Evolutionary conservation across 1,140 invertebrate genomes (phyloP), one percentile per base, ranked within the genome.

Genomic region (Drosophila ananassae): DNA sequence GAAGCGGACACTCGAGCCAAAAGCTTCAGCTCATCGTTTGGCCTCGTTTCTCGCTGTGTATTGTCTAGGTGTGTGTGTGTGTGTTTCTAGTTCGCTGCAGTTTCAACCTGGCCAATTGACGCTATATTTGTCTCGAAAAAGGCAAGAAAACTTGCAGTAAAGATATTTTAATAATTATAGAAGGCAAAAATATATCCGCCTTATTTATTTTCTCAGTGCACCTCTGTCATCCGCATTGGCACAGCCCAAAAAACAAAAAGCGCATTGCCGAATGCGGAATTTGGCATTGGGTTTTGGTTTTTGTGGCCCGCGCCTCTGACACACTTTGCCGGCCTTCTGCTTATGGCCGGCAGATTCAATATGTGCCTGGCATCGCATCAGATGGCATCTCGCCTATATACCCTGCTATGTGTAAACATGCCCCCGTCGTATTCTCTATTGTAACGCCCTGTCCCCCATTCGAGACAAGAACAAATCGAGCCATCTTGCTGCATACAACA

Each of bases 1-100:
- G 72, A 62, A 60, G 54, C 66, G 60, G 66, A 79, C 81, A 80
- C 68, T 80, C 67, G 73, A 81, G 82, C 77, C 81, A 84, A 80
- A 68, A 87, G 81, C 68, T 75, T 47, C 17, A 63, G 63, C 56
- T 71, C 77, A 81, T 66, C 66, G 55, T 76, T 82, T 82, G 78
- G 56, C 71, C 83, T 89, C 71, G 74, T 76, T 87, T 81, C 60
- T 59, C 41, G 55, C 56, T 80, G 10, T 12, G 34, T 32, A 24
- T 54, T 54, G 55, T 46, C 51, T 68, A 17, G 50, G 55, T 54
- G 12, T 28, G 41, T 41, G 39, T 73, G 46, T 9, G 34, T 24
- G 28, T 41, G 13, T 78, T 76, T 67, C 32, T 73, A 24, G 78
- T 30, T 77, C 46, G 48, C 41, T 69, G 69, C 79, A 44, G 69